Conservation (phyloP, 2,888 invertebrate genomes). For the Cheilosia variabilis region DNA sequence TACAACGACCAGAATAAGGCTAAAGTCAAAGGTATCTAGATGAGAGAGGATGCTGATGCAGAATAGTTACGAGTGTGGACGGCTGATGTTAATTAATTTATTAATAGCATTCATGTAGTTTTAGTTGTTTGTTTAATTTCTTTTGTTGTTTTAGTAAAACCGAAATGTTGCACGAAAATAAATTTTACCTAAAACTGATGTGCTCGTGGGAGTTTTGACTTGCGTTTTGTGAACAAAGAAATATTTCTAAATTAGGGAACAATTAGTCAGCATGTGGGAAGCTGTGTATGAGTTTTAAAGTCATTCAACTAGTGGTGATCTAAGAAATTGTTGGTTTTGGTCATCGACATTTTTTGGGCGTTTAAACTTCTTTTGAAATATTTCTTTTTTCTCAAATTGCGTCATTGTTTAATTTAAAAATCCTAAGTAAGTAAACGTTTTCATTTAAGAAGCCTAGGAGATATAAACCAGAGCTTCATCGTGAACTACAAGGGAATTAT, state of each 20-base stretch:
- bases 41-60: neutral
- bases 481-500: too few species aligned
- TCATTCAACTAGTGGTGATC: conserved; percentile 12
- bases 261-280: conserved; percentile 36
- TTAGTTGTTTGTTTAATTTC: conserved; percentile 21
- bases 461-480: too few species aligned
- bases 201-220: conserved; percentile 29
- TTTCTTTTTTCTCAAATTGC: neutral
- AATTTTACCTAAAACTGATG: conserved; percentile 17
- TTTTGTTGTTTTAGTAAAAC: conserved; percentile 21
- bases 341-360: neutral
- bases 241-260: conserved; percentile 2
- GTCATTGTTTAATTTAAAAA: neutral
- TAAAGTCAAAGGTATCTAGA: conserved; percentile 80
- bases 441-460: neutral
- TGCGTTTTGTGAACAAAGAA: conserved; percentile 9
- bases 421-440: neutral
- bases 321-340: conserved; percentile 26
- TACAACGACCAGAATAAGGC: conserved; percentile 79
- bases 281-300: neutral
- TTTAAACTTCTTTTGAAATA: too few species aligned
- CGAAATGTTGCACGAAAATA: conserved; percentile 39
- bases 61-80: neutral
- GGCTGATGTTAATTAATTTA: conserved; percentile 21
- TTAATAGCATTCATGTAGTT: conserved; percentile 22